Evolutionary conservation across 2,888 invertebrate genomes (phyloP).

Genomic region (Trichogramma evanescens): DNA sequence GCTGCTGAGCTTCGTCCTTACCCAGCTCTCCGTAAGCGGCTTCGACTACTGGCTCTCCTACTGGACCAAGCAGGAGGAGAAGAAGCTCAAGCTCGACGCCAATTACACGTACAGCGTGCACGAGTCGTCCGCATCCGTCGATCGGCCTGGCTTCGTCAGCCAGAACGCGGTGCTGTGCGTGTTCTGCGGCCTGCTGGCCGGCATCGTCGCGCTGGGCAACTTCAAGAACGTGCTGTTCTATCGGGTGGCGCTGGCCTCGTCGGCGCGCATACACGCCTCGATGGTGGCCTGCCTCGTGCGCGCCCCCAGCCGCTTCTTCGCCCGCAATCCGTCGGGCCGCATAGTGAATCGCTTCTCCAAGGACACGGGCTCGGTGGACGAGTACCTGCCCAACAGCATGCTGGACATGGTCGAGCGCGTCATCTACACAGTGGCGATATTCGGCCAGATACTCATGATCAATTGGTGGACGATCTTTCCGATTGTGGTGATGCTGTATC

Average conservation of each 20-base stretch:
- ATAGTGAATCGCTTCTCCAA: conserved; percentile 80
- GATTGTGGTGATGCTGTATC: conserved; percentile 55
- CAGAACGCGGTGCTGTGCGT: conserved; percentile 40
- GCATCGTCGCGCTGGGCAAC: conserved; percentile 40
- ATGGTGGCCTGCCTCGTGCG: conserved; percentile 71
- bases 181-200: conserved; percentile 55
- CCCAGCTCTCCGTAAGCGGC: conserved; percentile 64
- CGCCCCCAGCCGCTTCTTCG: conserved; percentile 76
- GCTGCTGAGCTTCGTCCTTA: conserved; percentile 54
- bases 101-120: too few species aligned
- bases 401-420: conserved; percentile 60
- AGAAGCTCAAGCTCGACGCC: not conserved
- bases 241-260: conserved; percentile 63
- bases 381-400: conserved; percentile 60
- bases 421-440: conserved; percentile 64
- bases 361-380: conserved; percentile 74
- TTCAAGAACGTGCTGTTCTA: conserved; percentile 53
- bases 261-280: conserved; percentile 62
- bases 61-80: conserved; percentile 50
- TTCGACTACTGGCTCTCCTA: conserved; percentile 71
- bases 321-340: conserved; percentile 51
- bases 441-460: conserved; percentile 64
- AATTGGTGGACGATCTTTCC: conserved; percentile 63
- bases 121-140: too few species aligned
- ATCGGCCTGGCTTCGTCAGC: conserved; percentile 15